Evolutionary conservation across 2,797 vertebrate species (phyloP), one percentile per base, ranked within the genome.

Genomic region (Lemur catta): DNA sequence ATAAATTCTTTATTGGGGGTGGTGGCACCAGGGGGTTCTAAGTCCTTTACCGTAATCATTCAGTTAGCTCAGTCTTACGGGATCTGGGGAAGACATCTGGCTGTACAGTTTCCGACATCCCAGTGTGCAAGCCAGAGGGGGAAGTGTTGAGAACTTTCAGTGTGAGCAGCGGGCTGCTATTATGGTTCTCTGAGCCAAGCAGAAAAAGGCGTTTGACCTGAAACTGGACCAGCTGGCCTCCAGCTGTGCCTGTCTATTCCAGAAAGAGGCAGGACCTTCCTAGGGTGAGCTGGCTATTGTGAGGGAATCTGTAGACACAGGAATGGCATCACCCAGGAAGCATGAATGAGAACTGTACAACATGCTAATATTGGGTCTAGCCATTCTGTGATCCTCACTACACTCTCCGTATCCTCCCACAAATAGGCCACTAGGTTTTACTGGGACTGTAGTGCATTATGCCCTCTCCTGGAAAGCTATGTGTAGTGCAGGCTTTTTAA

Each of bases 111-210:
- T 76, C 65, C 72, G 67, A 57, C n/a, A 63, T 7, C 17, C 26
- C 38, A 24, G 43, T 24, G 3, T 80, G 46, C 67, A 84, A 59
- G 80, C 82, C 12, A 20, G 57, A 75, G 4, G n/a, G 46, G 38
- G 55, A 28, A 35, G 11, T 20, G 0, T 99, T 99, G 96, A 48
- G 78, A 85, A 38, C 26, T 52, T 57, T 94, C n/a, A 18, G 6
- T 33, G 35, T 71, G 46, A 92, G 50, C 84, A 84, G 52, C 10
- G 17, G 46, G n/a, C 57, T 52, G 50, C 69, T 75, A 4, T 71
- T 17, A 13, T 4, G 30, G 81, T 35, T 87, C 43, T 84, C 52
- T 46, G 59, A 74, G 52, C 74, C 55, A 76, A 74, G 33, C 18
- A 69, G 41, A 88, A 69, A 75, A 87, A 67, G 35, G 30, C 24